These are phyloP conservation scores for Tupiocoris notatus DNA, from an alignment of 2,888 invertebrate species.

Conservation along the genomic window DNA sequence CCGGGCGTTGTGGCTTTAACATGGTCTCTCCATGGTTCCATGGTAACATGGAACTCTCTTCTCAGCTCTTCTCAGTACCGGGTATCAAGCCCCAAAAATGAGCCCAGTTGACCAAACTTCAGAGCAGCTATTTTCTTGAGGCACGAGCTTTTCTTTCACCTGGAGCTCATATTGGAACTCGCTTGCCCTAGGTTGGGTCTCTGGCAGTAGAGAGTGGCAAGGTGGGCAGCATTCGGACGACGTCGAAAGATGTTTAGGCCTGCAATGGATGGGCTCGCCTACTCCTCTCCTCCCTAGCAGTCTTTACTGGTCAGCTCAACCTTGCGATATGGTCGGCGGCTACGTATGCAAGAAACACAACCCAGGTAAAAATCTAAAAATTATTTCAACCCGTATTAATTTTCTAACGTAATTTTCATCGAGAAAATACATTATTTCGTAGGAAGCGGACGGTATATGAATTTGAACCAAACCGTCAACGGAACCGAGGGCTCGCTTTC, in stretches of 20 bases:
- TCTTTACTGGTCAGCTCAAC: conserved; percentile 68
- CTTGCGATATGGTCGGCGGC: conserved; percentile 65
- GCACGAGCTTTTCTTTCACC: too few species aligned
- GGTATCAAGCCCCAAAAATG: too few species aligned
- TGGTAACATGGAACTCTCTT: too few species aligned
- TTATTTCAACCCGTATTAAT: too few species aligned
- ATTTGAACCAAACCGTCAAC: conserved; percentile 65
- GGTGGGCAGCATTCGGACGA: conserved; percentile 15
- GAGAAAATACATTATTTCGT: not conserved
- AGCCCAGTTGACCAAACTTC: too few species aligned
- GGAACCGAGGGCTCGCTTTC: conserved; percentile 65
- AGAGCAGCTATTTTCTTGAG: too few species aligned
- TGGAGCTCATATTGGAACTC: too few species aligned
- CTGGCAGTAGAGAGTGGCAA: conserved; percentile 27
- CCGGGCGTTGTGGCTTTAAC: too few species aligned
- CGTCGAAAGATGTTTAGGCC: conserved; percentile 56
- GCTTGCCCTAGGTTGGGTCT: conserved; percentile 25
- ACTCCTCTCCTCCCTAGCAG: conserved; percentile 67
- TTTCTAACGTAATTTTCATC: too few species aligned
- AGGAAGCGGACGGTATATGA: conserved; percentile 51
- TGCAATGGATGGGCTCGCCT: conserved; percentile 68
- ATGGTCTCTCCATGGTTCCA: too few species aligned
- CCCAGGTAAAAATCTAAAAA: conserved; percentile 50
- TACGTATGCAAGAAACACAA: conserved; percentile 61
- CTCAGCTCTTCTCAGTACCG: too few species aligned